Percentiles rank a stretch among this genome's conserved stretches.
Conservation (phyloP, 2,113 vertebrate species). For the Poeciliopsis occidentalis region DNA sequence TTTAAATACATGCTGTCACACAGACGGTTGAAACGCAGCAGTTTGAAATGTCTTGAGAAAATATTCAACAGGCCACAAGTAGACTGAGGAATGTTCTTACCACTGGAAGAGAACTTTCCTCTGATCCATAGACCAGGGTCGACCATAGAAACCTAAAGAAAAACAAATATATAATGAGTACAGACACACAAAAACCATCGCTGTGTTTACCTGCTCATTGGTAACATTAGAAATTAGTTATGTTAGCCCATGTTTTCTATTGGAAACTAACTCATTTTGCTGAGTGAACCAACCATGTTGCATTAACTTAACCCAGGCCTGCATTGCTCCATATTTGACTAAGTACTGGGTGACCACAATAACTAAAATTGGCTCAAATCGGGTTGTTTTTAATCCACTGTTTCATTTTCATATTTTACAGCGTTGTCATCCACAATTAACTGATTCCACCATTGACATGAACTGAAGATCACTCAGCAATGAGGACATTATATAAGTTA, state of each 20-base stretch:
- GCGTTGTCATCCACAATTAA: not conserved
- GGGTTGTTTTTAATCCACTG: too few relatives aligned
- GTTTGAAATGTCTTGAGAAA: not conserved
- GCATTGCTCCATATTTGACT: not conserved
- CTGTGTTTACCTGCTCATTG: not conserved
- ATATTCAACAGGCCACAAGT: not conserved
- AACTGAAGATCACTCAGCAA: too few relatives aligned
- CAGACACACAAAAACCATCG: not conserved
- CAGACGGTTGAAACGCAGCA: not conserved
- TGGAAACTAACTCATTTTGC: not conserved
- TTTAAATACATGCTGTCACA: slow-evolving; percentile 1
- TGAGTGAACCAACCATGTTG: not conserved
- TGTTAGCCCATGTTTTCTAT: not conserved
- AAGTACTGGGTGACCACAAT: not conserved
- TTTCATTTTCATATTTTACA: not conserved
- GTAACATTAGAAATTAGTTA: not conserved
- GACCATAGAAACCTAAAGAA: slow-evolving; percentile 85
- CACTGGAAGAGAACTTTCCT: slow-evolving; percentile 88
- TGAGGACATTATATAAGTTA: too few relatives aligned
- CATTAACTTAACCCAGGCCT: not conserved
- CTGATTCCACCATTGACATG: too few relatives aligned
- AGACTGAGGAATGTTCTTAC: slow-evolving; percentile 69
- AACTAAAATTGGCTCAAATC: not conserved
- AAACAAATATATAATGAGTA: not conserved
- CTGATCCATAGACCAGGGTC: slow-evolving; percentile 89